phyloP scores from a whole-genome alignment of 2,113 vertebrate genomes.

The Albula goreensis region DNA sequence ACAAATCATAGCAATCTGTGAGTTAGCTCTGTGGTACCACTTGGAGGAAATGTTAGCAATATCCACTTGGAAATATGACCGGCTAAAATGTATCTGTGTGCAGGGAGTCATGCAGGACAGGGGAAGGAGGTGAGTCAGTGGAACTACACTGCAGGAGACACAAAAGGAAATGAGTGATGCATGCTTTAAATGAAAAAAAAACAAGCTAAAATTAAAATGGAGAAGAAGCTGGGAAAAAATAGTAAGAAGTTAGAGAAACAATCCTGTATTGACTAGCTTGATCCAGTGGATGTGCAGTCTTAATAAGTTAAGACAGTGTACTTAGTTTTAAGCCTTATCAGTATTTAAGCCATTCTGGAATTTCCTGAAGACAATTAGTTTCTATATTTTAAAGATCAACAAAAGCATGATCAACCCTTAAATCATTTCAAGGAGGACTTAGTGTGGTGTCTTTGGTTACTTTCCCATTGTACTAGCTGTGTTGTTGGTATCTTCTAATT shows the following conservation, averaged over 20 bases:
- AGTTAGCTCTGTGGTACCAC: slow-evolving; percentile 29
- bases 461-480: not conserved
- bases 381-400: no score
- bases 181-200: not conserved
- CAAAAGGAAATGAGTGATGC: not conserved
- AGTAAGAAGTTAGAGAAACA: not conserved
- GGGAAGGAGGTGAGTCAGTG: not conserved
- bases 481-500: not conserved
- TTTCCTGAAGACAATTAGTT: no score
- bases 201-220: not conserved
- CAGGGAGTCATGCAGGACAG: not conserved
- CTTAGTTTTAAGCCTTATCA: not conserved
- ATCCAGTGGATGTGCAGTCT: not conserved
- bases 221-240: not conserved
- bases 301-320: not conserved
- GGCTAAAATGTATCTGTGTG: not conserved
- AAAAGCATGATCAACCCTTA: no score
- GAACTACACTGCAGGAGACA: not conserved
- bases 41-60: slow-evolving; percentile 40
- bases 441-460: no score
- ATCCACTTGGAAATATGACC: slow-evolving; percentile 32
- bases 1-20: not conserved
- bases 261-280: not conserved
- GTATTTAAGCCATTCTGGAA: no score
- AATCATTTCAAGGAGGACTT: no score